Conservation (phyloP, 2,113 vertebrate species). For the zebrafish (Danio rerio) region DNA sequence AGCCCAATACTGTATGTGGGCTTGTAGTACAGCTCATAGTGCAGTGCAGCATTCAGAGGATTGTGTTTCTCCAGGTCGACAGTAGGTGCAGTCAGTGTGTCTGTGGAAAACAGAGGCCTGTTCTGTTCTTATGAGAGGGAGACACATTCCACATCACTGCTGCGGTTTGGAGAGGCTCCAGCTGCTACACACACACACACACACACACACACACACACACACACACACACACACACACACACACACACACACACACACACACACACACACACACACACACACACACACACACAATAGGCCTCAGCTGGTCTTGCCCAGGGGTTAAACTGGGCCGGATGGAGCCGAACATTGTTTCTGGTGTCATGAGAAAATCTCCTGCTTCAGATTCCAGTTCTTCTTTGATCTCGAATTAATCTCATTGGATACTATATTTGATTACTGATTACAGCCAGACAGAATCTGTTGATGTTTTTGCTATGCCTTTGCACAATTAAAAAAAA, state of each 20-base stretch:
- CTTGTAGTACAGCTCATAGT: not conserved
- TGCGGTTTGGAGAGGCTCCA: slow-evolving; percentile 58
- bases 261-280: slow-evolving; percentile 9
- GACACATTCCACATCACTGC: slow-evolving; percentile 54
- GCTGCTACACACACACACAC: slow-evolving; percentile 44
- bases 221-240: slow-evolving; percentile 39
- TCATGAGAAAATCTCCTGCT: not conserved
- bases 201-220: not conserved
- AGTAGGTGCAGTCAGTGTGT: slow-evolving; percentile 6
- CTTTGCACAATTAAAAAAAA: too few species aligned
- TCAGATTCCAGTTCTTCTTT: not conserved
- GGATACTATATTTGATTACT: too few species aligned
- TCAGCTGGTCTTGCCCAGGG: slow-evolving; percentile 30
- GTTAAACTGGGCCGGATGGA: not conserved
- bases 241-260: slow-evolving; percentile 34
- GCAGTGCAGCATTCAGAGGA: not conserved
- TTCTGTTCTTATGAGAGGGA: slow-evolving; percentile 39
- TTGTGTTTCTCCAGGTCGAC: not conserved
- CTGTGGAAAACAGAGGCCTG: slow-evolving; percentile 10
- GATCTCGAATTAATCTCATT: not conserved
- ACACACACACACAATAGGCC: slow-evolving; percentile 45
- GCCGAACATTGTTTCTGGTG: not conserved
- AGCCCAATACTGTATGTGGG: not conserved
- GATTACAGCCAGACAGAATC: too few species aligned
- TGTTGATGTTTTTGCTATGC: too few species aligned